Percentiles rank a stretch among this genome's conserved stretches.
phyloP scores from a whole-genome alignment of 2,797 vertebrate genomes.

The Neosilurus mollespiculum region DNA sequence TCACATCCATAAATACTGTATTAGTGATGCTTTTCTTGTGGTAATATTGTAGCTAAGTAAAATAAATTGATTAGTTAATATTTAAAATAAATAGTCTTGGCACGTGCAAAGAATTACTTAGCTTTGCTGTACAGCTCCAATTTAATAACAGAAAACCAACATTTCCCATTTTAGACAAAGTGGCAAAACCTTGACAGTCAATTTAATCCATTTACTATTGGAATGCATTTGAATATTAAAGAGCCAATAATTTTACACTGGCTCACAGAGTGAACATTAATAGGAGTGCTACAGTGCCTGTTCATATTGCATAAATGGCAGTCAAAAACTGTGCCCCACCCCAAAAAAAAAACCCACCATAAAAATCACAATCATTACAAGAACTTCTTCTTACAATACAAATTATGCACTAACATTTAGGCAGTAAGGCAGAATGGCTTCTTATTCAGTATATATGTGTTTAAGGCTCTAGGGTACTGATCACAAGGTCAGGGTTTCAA shows the following conservation, averaged over 20 bases:
- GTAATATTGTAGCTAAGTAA: background rate
- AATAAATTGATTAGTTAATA: conserved; percentile 4
- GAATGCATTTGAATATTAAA: conserved; percentile 35
- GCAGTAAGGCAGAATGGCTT: background rate
- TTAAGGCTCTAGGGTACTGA: too few relatives aligned
- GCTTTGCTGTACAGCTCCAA: conserved; percentile 4
- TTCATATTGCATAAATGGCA: background rate
- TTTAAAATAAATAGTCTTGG: conserved; percentile 26
- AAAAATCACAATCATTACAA: background rate
- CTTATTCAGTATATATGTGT: background rate
- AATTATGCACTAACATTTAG: background rate
- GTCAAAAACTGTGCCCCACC: conserved; percentile 4
- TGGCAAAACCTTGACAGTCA: conserved; percentile 24
- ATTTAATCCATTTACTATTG: conserved; percentile 29
- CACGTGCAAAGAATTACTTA: conserved; percentile 20
- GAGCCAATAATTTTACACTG: conserved; percentile 30
- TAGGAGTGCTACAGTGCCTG: background rate
- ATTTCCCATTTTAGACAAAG: conserved; percentile 32
- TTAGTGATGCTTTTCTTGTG: conserved; percentile 9
- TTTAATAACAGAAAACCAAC: conserved; percentile 33
- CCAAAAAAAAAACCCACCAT: too few relatives aligned
- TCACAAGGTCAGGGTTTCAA: too few relatives aligned
- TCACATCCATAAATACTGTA: background rate
- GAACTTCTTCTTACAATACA: conserved; percentile 1
- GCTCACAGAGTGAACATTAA: conserved; percentile 16